Conservation (phyloP, 2,888 invertebrate species). For the Brachypterus glaber region DNA sequence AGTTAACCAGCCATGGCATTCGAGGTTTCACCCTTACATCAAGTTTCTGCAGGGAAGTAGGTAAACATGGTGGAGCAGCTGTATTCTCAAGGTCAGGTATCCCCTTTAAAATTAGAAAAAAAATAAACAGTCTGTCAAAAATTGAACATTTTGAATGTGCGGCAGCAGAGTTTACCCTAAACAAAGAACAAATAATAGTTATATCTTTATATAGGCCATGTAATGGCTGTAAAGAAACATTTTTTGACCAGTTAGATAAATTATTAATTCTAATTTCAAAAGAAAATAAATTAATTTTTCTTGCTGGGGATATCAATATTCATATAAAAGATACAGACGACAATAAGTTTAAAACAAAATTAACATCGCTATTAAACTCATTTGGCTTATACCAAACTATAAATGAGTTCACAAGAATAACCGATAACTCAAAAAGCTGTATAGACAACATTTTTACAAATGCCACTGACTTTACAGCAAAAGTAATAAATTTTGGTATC, state of each 20-base stretch:
- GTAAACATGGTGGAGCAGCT: background rate
- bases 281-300: background rate
- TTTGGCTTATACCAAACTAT: background rate
- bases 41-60: slow-evolving; percentile 1
- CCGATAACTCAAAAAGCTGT: background rate
- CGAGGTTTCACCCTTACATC: background rate
- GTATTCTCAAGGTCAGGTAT: background rate
- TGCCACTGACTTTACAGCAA: no score
- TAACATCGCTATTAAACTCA: background rate
- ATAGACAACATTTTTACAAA: no score
- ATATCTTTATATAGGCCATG: background rate
- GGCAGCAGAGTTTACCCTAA: background rate
- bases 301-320: background rate
- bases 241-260: background rate
- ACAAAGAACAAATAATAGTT: background rate
- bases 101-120: background rate
- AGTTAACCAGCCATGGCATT: background rate
- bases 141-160: background rate
- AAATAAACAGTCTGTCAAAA: background rate
- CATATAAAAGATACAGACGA: background rate
- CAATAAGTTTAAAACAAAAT: no score
- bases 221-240: background rate
- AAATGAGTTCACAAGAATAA: background rate
- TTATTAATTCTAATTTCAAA: background rate
- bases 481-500: no score